A percentile compares a stretch with the other conserved stretches of the same genome.
Conservation (phyloP, 2,888 invertebrate species). For the Tipula lateralis region DNA sequence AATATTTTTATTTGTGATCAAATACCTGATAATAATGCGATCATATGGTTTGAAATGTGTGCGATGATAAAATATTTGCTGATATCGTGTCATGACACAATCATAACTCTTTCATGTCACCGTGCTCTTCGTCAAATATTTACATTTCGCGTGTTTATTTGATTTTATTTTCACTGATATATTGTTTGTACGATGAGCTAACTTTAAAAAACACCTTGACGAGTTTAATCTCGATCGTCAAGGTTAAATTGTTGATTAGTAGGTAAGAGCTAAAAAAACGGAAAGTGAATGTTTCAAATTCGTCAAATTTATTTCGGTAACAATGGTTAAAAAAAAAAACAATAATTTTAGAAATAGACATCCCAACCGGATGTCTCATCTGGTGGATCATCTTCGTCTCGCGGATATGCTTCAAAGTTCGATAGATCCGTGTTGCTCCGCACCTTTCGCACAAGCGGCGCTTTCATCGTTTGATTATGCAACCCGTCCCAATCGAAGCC, state of each 20-base stretch:
- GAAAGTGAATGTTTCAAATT: neutral
- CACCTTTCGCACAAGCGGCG: constrained; percentile 50
- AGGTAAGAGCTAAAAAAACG: neutral
- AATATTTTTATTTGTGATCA: neutral
- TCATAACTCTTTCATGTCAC: neutral
- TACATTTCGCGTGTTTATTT: neutral
- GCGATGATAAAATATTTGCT: neutral
- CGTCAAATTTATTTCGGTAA: neutral
- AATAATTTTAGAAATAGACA: constrained; percentile 61
- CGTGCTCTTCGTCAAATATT: neutral
- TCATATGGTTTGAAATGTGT: neutral
- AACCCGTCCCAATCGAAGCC: constrained; percentile 86
- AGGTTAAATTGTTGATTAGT: neutral
- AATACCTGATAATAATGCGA: neutral
- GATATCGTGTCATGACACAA: neutral
- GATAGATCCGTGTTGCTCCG: constrained; percentile 58
- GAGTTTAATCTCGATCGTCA: neutral
- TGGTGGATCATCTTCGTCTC: constrained; percentile 74
- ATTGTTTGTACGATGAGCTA: neutral
- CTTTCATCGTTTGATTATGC: constrained; percentile 59
- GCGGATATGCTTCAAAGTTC: constrained; percentile 84
- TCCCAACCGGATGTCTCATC: constrained; percentile 92
- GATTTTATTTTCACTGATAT: neutral
- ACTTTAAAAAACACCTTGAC: neutral
- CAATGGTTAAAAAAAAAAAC: neutral